These are phyloP conservation scores for Anarhynchus alexandrinus DNA, from an alignment of 2,113 vertebrate genomes.

Conservation along the genomic window DNA sequence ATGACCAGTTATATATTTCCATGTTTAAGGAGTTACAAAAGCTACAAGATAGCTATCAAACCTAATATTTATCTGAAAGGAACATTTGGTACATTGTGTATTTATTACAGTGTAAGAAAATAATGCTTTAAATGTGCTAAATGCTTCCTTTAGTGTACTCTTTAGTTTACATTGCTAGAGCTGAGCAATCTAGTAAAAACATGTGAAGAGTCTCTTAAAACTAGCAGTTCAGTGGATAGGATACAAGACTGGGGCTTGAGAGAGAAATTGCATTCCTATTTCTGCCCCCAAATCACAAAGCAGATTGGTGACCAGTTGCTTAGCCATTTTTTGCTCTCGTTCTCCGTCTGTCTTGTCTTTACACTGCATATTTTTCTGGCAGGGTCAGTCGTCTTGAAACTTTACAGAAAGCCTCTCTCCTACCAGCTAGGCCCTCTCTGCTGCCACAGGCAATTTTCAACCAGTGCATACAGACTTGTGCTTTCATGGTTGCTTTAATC, in stretches of 20 bases:
- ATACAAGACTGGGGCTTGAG: neutral
- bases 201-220: neutral
- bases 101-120: neutral
- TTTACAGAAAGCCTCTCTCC: neutral
- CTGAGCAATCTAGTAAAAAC: neutral
- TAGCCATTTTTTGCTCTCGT: neutral
- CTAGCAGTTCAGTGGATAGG: neutral
- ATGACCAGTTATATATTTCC: neutral
- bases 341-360: neutral
- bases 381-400: neutral
- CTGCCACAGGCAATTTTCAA: neutral
- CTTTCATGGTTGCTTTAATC: neutral
- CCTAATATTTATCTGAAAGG: neutral
- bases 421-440: neutral
- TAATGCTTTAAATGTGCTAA: neutral
- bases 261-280: neutral
- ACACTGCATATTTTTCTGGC: neutral
- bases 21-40: neutral
- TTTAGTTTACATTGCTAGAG: neutral
- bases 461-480: neutral
- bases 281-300: neutral
- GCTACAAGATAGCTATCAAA: neutral
- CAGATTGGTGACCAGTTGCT: neutral
- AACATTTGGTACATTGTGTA: neutral
- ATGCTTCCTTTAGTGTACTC: neutral